Conservation (phyloP, 1,140 invertebrate species). For the Paraescarpia echinospica region DNA sequence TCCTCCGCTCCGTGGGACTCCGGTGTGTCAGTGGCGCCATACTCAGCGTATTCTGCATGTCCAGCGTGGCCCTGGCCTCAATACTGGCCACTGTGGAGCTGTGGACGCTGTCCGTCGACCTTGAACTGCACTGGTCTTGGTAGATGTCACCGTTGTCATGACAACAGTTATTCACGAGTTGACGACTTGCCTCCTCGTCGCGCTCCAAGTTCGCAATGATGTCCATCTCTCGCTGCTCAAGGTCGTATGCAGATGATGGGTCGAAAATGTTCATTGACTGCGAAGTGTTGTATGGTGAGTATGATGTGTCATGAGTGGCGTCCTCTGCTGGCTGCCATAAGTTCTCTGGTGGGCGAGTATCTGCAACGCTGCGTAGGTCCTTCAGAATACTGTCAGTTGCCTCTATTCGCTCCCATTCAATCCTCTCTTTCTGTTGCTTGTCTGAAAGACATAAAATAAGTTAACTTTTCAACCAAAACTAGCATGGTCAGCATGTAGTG, state of each 20-base stretch:
- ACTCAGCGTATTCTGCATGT: background rate
- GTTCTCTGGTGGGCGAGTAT: background rate
- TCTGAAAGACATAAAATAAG: background rate
- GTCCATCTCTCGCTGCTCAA: conserved; percentile 9
- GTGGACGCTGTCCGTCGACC: background rate
- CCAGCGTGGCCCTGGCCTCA: background rate
- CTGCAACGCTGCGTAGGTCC: background rate
- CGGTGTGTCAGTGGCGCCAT: too few relatives aligned
- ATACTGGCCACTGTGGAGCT: background rate
- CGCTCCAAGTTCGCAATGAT: background rate
- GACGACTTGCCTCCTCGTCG: background rate
- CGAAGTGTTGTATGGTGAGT: background rate
- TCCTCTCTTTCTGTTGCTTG: background rate
- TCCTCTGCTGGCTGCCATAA: background rate
- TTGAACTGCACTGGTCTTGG: background rate
- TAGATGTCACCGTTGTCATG: background rate
- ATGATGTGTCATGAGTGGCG: background rate
- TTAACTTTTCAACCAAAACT: background rate
- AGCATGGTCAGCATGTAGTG: too few relatives aligned
- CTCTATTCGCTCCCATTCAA: background rate
- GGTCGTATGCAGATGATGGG: background rate
- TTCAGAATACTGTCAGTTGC: background rate
- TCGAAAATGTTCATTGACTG: background rate
- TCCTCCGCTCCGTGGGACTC: background rate
- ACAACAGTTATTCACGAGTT: background rate